phyloP scores from a whole-genome alignment of 2,797 vertebrate species.

The Silurus lanzhouensis region DNA sequence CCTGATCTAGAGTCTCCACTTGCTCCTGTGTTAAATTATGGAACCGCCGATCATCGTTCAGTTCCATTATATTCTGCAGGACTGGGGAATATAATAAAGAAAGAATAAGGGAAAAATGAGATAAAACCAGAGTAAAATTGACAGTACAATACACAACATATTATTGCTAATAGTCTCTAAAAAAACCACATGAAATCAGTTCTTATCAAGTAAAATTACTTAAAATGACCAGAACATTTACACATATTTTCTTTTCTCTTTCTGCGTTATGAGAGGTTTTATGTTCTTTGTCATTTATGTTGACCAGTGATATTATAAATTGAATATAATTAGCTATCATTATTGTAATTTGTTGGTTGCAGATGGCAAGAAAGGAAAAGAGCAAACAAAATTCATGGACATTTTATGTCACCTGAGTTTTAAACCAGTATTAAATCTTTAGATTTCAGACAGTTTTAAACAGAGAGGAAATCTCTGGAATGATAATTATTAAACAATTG shows the following conservation, averaged over 20 bases:
- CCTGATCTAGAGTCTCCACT: slow-evolving; percentile 88
- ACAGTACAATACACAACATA: not conserved
- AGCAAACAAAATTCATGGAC: not conserved
- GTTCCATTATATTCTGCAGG: slow-evolving; percentile 80
- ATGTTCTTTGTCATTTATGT: not conserved
- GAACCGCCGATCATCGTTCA: slow-evolving; percentile 82
- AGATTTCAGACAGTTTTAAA: not conserved
- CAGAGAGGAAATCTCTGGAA: not conserved
- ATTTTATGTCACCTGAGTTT: not conserved
- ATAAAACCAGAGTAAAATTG: slow-evolving; percentile 19
- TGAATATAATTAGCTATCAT: not conserved
- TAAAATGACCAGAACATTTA: not conserved
- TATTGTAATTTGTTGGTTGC: not conserved
- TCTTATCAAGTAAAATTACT: slow-evolving; percentile 8
- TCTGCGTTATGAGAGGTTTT: not conserved
- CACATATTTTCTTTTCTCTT: not conserved
- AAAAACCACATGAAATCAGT: slow-evolving; percentile 12
- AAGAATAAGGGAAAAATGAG: slow-evolving; percentile 8
- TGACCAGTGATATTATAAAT: not conserved
- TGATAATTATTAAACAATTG: not conserved
- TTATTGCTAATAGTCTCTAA: slow-evolving; percentile 47
- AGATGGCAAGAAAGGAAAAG: not conserved
- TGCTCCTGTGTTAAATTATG: slow-evolving; percentile 90
- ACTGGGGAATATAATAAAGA: not conserved
- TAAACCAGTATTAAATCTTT: not conserved